Percentiles rank a stretch among this genome's conserved stretches.
phyloP scores from a whole-genome alignment of 2,113 vertebrate genomes.

The Alligator sinensis region DNA sequence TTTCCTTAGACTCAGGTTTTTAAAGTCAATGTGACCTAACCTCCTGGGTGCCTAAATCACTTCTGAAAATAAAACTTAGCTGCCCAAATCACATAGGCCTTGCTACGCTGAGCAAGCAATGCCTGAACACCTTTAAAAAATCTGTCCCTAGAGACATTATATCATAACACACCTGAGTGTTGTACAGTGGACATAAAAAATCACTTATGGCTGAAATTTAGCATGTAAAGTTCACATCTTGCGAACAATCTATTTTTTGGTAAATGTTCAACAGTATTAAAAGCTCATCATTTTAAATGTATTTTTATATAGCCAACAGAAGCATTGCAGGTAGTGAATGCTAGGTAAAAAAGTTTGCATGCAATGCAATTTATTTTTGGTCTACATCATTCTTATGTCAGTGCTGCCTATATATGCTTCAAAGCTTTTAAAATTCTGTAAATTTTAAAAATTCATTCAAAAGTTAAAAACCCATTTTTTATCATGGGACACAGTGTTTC shows the following conservation, averaged over 20 bases:
- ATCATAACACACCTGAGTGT: neutral
- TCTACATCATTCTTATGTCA: neutral
- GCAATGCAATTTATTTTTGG: neutral
- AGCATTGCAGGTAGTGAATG: neutral
- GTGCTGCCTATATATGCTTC: neutral
- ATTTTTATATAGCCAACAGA: neutral
- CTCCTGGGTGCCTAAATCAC: neutral
- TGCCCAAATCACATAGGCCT: neutral
- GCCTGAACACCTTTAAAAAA: neutral
- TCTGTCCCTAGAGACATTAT: neutral
- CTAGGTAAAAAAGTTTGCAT: neutral
- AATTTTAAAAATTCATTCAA: too few relatives aligned
- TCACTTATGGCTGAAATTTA: neutral
- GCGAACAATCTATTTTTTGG: conserved; percentile 4
- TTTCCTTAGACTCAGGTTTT: neutral
- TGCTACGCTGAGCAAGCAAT: neutral
- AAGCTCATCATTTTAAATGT: neutral
- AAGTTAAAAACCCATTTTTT: neutral
- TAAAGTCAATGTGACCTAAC: neutral
- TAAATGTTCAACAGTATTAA: neutral
- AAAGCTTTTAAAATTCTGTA: neutral
- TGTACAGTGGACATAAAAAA: neutral
- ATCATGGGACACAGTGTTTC: neutral
- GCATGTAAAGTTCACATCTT: neutral
- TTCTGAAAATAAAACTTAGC: neutral